Evolutionary conservation across 1,140 invertebrate species (phyloP), one percentile per base, ranked within the genome.

Genomic region (Macrobrachium nipponense): DNA sequence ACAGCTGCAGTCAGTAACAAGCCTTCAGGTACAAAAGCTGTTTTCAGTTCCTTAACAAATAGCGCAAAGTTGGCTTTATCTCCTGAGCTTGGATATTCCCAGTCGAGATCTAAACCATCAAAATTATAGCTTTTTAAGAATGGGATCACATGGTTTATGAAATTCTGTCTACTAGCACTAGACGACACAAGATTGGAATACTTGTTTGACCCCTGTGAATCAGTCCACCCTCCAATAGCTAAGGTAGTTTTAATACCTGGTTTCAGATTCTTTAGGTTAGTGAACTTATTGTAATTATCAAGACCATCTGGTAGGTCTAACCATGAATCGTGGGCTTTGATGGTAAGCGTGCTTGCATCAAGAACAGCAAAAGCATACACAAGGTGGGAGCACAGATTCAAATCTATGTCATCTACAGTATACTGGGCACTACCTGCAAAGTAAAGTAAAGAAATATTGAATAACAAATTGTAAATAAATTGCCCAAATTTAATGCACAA

Each of bases 361-460:
- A 98, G 93, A 17, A 95, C 95, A n/a, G 96, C 95, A 90, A 95
- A 98, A 59, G 96, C 96, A 89, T 97, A 97, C 51, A 97, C 92
- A 77, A 97, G 90, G 90, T 97, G 96, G 0, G 96, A 95, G 92
- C 97, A 98, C 89, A 95, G 94, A 43, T 82, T 85, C 2, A 91
- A 90, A 88, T 95, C 94, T 81, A 97, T 90, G 89, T 97, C 95
- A 17, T 93, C 91, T 0, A 95, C 91, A 88, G 94, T 93, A 90
- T 96, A 95, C 89, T 95, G 95, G 18, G 94, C 95, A 90, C 95
- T 93, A 89, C 95, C 96, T 96, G 90, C 0, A 66, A 10, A 20
- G 18, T 4, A 51, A 51, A 51, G 2, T 51, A 2, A 51, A 51
- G 0, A 51, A 51, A 51, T 12, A 12, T n/a, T n/a, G n/a, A n/a